Evolutionary conservation across 2,797 vertebrate genomes (phyloP), one percentile per base, ranked within the genome.

Genomic region (Crypturellus tataupa): DNA sequence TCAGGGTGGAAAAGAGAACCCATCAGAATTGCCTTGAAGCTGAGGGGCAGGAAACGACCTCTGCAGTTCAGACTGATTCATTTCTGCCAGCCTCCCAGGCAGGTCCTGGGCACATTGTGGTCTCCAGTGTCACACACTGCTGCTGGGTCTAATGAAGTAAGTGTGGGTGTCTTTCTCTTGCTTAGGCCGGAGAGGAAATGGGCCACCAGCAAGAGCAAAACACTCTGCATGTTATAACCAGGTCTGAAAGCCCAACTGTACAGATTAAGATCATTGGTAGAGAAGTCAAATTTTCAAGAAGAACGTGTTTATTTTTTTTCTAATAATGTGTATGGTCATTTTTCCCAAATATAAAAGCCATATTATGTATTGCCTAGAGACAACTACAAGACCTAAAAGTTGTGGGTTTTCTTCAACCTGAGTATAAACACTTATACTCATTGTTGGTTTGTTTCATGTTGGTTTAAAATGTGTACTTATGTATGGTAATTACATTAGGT

Each of bases 121-220:
- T 90, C 71, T 94, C 90, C 89, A 77, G 73, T 85, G 93, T 96
- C 94, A 96, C 96, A 80, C 46, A 47, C 39, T 93, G 83, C 64
- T 94, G 81, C 90, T 68, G 72, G 80, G 39, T 92, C 91, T 96
- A 96, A 89, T 95, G 90, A 93, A 94, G 93, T 90, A 97, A 82
- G 92, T 84, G 80, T 56, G 80, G 58, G 47, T 93, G 93, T 94
- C 91, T 95, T 91, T 87, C 95, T 94, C 55, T 80, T 86, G 87
- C 89, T 84, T 78, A 31, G 80, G 78, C 87, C 81, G 91, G 72
- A 67, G 56, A 95, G 58, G 14, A 95, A 91, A 85, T 76, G 37
- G 21, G 87, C 92, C 0, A 0, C 69, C 49, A 80, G 58, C 68
- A 95, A 93, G 72, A 59, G 40, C 90, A 93, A 95, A 92, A 79